Evolutionary conservation across 2,888 invertebrate genomes (phyloP).

Genomic region (Habrosyne pyritoides): DNA sequence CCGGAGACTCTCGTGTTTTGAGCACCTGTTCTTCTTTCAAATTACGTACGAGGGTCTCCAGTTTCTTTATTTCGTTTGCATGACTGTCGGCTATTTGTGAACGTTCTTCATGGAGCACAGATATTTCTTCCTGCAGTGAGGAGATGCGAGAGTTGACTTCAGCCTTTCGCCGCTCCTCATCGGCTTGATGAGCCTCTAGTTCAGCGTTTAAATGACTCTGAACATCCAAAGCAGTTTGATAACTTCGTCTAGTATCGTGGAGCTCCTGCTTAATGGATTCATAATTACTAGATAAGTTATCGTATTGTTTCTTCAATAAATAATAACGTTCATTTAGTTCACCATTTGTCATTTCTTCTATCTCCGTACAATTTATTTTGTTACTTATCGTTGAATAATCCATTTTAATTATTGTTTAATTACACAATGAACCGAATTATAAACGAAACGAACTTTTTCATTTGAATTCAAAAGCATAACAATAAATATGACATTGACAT

Average conservation of each 20-base stretch:
- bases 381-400: slow-evolving; percentile 77
- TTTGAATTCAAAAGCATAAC: too few relatives aligned
- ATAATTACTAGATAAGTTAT: slow-evolving; percentile 59
- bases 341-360: slow-evolving; percentile 65
- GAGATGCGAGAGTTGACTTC: slow-evolving; percentile 60
- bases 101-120: slow-evolving; percentile 59
- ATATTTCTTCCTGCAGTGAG: slow-evolving; percentile 69
- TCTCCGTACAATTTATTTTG: slow-evolving; percentile 66
- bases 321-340: slow-evolving; percentile 71
- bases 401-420: slow-evolving; percentile 48
- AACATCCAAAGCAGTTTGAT: slow-evolving; percentile 73
- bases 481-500: too few relatives aligned
- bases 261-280: slow-evolving; percentile 74
- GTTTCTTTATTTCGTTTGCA: slow-evolving; percentile 57
- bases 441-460: too few relatives aligned
- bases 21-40: slow-evolving; percentile 64
- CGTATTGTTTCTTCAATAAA: slow-evolving; percentile 70
- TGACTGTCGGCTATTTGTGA: slow-evolving; percentile 59
- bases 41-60: slow-evolving; percentile 56
- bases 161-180: slow-evolving; percentile 54
- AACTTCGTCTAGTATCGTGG: slow-evolving; percentile 68
- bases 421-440: slow-evolving; percentile 4
- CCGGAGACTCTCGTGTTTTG: slow-evolving; percentile 57
- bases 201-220: slow-evolving; percentile 73
- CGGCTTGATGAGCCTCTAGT: slow-evolving; percentile 67